Conservation (phyloP, 2,888 invertebrate species). For the Bursaphelenchus okinawaensis region DNA sequence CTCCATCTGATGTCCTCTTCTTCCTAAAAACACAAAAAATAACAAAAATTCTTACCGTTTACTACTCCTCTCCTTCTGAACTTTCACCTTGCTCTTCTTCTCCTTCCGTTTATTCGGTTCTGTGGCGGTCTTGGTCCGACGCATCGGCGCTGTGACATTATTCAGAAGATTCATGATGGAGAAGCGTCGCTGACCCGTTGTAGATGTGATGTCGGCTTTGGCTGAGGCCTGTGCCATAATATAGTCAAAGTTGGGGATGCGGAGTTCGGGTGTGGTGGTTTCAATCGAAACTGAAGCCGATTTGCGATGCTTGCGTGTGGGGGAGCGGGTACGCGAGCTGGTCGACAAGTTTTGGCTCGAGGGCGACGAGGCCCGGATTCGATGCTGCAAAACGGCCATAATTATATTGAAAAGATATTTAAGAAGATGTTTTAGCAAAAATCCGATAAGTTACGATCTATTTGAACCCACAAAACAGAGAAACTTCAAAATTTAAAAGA, state of each 20-base stretch:
- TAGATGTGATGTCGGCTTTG: neutral
- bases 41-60: neutral
- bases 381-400: too few relatives aligned
- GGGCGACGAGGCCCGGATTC: too few relatives aligned
- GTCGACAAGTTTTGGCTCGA: too few relatives aligned
- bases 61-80: neutral
- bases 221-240: neutral
- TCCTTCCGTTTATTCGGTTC: neutral
- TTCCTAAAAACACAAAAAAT: neutral
- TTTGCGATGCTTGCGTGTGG: neutral
- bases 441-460: too few relatives aligned
- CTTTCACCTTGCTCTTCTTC: neutral
- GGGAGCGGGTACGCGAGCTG: too few relatives aligned
- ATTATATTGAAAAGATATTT: too few relatives aligned
- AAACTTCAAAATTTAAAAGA: too few relatives aligned
- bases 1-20: neutral
- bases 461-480: too few relatives aligned
- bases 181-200: slow-evolving; percentile 7
- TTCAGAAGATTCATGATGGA: slow-evolving; percentile 21
- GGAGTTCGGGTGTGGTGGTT: neutral
- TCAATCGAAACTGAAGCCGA: neutral
- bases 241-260: neutral
- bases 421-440: too few relatives aligned
- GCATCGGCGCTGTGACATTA: slow-evolving; percentile 25
- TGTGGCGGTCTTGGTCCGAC: neutral